Conservation (phyloP, 1,140 invertebrate species). For the Mamestra configurata region DNA sequence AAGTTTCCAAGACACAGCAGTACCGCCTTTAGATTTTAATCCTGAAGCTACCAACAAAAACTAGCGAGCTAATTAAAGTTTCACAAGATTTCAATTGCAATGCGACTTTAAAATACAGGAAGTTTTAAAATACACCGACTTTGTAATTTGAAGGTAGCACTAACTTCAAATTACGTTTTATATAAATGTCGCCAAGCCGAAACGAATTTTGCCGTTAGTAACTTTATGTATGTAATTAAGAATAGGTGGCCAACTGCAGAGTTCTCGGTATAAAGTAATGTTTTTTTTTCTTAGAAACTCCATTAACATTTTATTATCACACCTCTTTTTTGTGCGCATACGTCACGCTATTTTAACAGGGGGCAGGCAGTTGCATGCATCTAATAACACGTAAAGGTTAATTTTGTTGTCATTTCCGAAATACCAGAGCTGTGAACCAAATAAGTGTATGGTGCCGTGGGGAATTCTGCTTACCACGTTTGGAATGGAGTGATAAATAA, state of each 20-base stretch:
- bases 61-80: slow-evolving; percentile 24
- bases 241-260: background rate
- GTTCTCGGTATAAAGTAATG: background rate
- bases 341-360: slow-evolving; percentile 40
- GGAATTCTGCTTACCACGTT: slow-evolving; percentile 22
- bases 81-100: background rate
- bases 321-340: slow-evolving; percentile 5
- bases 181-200: background rate
- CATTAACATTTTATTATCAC: slow-evolving; percentile 30
- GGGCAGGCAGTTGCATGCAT: slow-evolving; percentile 23
- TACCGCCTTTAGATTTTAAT: slow-evolving; percentile 10
- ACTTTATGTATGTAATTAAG: background rate
- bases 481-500: slow-evolving; percentile 1
- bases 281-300: background rate
- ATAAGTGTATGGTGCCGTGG: background rate
- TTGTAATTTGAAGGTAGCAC: background rate
- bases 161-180: slow-evolving; percentile 2
- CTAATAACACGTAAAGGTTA: slow-evolving; percentile 34
- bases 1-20: background rate
- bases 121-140: slow-evolving; percentile 3
- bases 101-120: background rate
- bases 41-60: background rate
- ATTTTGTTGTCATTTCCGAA: slow-evolving; percentile 36
- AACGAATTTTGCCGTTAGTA: background rate
- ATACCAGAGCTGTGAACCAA: slow-evolving; percentile 27